Evolutionary conservation across 2,113 vertebrate species (phyloP).

Genomic region (Meleagris gallopavo): DNA sequence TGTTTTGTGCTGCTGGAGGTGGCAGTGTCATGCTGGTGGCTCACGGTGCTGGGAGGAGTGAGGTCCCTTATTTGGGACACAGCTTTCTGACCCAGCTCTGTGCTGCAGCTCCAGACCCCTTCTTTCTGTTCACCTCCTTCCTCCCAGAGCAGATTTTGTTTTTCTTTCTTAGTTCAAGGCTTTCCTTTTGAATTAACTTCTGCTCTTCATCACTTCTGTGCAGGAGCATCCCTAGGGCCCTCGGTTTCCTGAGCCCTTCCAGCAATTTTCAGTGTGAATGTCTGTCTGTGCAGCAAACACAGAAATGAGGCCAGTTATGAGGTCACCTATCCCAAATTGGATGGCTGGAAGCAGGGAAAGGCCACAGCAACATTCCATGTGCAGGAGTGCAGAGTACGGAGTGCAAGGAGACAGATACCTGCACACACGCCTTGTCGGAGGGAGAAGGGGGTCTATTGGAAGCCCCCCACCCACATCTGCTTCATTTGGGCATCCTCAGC

Average conservation of each 20-base stretch:
- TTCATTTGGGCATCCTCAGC: too few relatives aligned
- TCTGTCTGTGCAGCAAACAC: background rate
- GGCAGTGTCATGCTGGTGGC: fast-evolving
- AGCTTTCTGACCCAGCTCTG: background rate
- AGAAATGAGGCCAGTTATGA: constrained; percentile 41
- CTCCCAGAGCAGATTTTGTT: background rate
- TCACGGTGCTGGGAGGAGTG: background rate
- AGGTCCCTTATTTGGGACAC: background rate
- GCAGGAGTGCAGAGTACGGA: background rate
- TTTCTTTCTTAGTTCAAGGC: background rate
- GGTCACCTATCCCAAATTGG: background rate
- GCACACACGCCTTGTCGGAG: fast-evolving
- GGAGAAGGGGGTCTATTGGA: too few relatives aligned
- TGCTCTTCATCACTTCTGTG: background rate
- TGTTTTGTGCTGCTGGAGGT: background rate
- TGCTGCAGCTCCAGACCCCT: background rate
- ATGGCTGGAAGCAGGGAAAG: background rate
- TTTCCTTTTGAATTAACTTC: background rate
- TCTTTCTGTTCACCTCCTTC: background rate
- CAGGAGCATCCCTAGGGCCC: background rate
- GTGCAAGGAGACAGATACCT: background rate
- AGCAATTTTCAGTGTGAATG: background rate
- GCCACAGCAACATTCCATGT: fast-evolving
- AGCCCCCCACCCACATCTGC: background rate
- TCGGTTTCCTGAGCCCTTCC: background rate